Conservation (phyloP, 2,113 vertebrate genomes). For the Hystrix cristata region DNA sequence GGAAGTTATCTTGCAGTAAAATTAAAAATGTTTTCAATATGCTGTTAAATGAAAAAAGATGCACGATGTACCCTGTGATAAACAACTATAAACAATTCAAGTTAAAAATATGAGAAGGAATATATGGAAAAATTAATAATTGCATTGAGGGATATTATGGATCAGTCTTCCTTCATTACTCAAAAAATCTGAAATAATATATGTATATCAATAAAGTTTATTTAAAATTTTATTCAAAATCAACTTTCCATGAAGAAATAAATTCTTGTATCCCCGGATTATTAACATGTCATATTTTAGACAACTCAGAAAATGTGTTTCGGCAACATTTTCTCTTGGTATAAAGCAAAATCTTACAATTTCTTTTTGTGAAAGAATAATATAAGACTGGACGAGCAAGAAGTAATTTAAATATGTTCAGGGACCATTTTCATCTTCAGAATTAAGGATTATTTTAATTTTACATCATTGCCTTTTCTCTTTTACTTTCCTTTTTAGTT, state of each 20-base stretch:
- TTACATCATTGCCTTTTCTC: constrained; percentile 80
- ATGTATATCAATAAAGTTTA: background rate
- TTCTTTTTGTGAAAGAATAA: constrained; percentile 72
- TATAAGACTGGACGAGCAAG: constrained; percentile 68
- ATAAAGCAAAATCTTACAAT: constrained; percentile 67
- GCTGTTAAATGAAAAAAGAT: background rate
- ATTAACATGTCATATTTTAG: constrained; percentile 37
- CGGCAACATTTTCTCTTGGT: constrained; percentile 52
- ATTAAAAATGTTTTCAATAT: constrained; percentile 27
- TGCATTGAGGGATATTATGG: background rate
- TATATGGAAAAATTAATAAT: background rate
- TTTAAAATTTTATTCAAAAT: constrained; percentile 32
- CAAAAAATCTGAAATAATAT: background rate
- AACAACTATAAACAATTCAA: background rate
- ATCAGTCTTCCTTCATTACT: background rate
- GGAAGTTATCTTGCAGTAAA: background rate
- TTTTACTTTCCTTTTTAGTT: constrained; percentile 79
- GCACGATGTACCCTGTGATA: background rate
- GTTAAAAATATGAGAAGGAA: constrained; percentile 31
- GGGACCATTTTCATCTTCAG: constrained; percentile 82
- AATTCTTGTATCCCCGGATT: constrained; percentile 17
- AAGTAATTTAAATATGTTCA: constrained; percentile 82
- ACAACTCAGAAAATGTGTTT: constrained; percentile 34
- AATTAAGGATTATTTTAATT: constrained; percentile 86
- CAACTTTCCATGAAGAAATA: constrained; percentile 27